These are phyloP conservation scores for Olivierus martensii DNA, from an alignment of 1,140 invertebrate species.

Conservation along the genomic window DNA sequence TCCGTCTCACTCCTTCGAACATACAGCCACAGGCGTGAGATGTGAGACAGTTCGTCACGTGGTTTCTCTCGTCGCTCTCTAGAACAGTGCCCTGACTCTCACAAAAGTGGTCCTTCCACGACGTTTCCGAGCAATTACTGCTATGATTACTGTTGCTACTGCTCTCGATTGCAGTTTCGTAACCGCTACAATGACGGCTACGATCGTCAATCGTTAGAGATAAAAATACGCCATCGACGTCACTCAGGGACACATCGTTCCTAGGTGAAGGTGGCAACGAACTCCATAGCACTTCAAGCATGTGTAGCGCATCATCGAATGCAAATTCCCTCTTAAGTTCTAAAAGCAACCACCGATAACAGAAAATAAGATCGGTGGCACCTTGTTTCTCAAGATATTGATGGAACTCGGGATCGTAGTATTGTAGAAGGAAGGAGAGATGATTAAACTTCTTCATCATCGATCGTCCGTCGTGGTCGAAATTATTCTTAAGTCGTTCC, in stretches of 20 bases:
- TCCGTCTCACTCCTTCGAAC: neutral
- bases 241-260: conserved; percentile 6
- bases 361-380: conserved; percentile 86
- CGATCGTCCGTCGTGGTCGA: conserved; percentile 75
- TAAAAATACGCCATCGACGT: neutral
- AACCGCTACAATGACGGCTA: neutral
- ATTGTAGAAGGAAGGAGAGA: conserved; percentile 68
- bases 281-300: conserved; percentile 92
- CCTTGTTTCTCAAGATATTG: conserved; percentile 60
- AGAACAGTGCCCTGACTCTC: conserved; percentile 6
- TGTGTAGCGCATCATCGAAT: conserved; percentile 83
- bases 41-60: neutral
- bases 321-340: conserved; percentile 97
- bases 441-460: conserved; percentile 91
- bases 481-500: conserved; percentile 72
- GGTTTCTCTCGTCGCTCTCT: neutral
- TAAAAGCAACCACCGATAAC: conserved; percentile 88
- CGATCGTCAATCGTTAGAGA: neutral
- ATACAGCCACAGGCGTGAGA: neutral
- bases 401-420: conserved; percentile 84
- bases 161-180: neutral
- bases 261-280: conserved; percentile 53
- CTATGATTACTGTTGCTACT: neutral
- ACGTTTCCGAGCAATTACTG: conserved; percentile 1
- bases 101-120: conserved; percentile 9